Evolutionary conservation across 2,113 vertebrate species (phyloP), one percentile per base, ranked within the genome.

Genomic region (Erinaceus europaeus): DNA sequence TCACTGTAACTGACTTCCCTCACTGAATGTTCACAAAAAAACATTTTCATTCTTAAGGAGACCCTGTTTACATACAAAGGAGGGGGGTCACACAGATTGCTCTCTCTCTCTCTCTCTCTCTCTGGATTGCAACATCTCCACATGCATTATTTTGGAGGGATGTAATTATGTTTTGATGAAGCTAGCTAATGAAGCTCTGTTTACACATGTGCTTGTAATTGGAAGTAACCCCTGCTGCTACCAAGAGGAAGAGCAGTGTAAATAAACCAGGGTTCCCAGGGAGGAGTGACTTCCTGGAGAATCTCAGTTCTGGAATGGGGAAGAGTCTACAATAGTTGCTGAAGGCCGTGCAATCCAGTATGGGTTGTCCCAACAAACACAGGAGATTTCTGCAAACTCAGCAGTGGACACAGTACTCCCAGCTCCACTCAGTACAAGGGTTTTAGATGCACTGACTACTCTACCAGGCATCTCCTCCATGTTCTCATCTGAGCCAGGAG

Each of bases 131-230:
- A 79, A 42, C 91, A 88, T n/a, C 76, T 86, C 61, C 21, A 29
- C 84, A 25, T 18, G 75, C 84, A 61, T 88, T 95, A 69, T 82
- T 94, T 87, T 50, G 82, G 90, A 94, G 84, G 83, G 91, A 84
- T 36, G 76, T 94, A 96, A 97, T 97, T 94, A 94, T 75, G 93
- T 93, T 96, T 96, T 92, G 86, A 68, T 90, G 94, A 95, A 95
- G 95, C 91, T 88, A 96, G 94, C 91, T 96, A 94, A 97, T 97
- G 94, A 94, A 69, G 88, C 2, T 11, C 57, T 95, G 96, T 97
- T 97, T 97, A 95, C 80, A 73, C 83, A 85, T 87, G 93, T 94
- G 88, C 86, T 84, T 94, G 92, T 94, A 92, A 96, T 96, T 95
- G 90, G 57, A 82, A 94, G 85, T 86, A 96, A 93, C 94, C 95